Evolutionary conservation across 2,797 vertebrate genomes (phyloP), one percentile per base, ranked within the genome.

Genomic region (Dipus sagitta): DNA sequence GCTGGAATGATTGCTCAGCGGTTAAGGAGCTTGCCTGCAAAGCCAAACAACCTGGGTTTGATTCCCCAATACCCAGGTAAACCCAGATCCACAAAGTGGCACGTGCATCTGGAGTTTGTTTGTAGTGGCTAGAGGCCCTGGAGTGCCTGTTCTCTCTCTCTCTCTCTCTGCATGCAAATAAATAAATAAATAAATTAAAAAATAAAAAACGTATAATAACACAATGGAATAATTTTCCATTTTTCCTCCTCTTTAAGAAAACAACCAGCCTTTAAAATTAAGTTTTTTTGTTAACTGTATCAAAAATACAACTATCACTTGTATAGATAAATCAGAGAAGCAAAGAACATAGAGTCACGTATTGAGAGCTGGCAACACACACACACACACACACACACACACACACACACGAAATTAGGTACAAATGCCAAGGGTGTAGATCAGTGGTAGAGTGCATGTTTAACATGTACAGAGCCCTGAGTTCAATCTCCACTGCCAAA

Each of bases 201-300:
- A 9, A 47, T 9, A 47, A 47, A 47, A 47, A 2, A 47, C 9
- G 47, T 47, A 10, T 47, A 47, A 7, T 9, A 47, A 47, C 54
- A 58, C 54, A 58, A 58, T 47, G 54, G 3, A 58, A 58, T 58
- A 67, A 17, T 80, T 81, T 81, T 28, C 18, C 18, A 47, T 12
- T 71, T 75, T 64, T 54, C 86, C 86, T 82, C 71, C 80, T 28
- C 52, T 10, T 88, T 58, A 82, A 92, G 32, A 91, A 91, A 58
- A 54, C 24, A 88, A 34, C 24, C n/a, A 70, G 11, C 3, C 42
- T 88, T 77, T 90, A 81, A 78, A 13, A n/a, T 77, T 32, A 82
- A 30, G n/a, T n/a, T 84, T 42, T 82, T 72, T 67, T 86, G 71
- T 86, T 24, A 47, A 13, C 20, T 90, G 32, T 3, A 14, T 71